A percentile compares a stretch with the other conserved stretches of the same genome.
phyloP scores from a whole-genome alignment of 2,113 vertebrate species.

The Egretta garzetta region DNA sequence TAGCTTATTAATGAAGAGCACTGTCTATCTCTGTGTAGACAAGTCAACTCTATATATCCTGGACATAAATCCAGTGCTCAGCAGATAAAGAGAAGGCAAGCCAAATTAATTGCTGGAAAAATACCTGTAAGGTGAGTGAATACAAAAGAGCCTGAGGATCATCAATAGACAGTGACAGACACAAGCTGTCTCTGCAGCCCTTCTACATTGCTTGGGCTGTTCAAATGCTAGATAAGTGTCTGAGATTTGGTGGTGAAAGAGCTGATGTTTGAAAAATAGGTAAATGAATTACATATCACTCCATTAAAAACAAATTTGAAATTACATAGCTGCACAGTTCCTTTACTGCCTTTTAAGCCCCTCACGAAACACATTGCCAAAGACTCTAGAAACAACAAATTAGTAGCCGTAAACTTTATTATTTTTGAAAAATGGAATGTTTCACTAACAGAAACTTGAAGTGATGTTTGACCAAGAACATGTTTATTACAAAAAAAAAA shows the following conservation, averaged over 20 bases:
- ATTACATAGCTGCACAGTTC: too few species aligned
- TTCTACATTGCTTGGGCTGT: neutral
- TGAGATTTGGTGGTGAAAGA: neutral
- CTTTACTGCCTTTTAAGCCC: neutral
- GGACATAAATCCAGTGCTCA: neutral
- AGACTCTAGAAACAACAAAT: neutral
- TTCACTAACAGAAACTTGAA: slow-evolving; percentile 68
- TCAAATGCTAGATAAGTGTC: neutral
- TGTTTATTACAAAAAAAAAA: neutral
- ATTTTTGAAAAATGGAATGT: slow-evolving; percentile 74
- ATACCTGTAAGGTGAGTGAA: neutral
- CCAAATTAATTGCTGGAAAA: neutral
- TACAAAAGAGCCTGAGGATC: neutral
- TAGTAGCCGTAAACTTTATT: slow-evolving; percentile 71
- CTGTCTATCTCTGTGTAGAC: neutral
- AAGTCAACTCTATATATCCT: neutral
- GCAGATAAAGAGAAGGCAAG: neutral
- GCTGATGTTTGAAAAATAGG: neutral
- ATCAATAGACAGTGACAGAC: neutral
- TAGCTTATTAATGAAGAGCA: neutral
- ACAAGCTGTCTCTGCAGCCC: neutral
- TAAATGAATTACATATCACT: neutral
- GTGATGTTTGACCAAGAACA: slow-evolving; percentile 33
- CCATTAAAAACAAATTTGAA: too few species aligned
- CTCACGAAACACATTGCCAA: rapidly evolving